Evolutionary conservation across 1,140 invertebrate genomes (phyloP).

Genomic region (Drosophila asahinai): DNA sequence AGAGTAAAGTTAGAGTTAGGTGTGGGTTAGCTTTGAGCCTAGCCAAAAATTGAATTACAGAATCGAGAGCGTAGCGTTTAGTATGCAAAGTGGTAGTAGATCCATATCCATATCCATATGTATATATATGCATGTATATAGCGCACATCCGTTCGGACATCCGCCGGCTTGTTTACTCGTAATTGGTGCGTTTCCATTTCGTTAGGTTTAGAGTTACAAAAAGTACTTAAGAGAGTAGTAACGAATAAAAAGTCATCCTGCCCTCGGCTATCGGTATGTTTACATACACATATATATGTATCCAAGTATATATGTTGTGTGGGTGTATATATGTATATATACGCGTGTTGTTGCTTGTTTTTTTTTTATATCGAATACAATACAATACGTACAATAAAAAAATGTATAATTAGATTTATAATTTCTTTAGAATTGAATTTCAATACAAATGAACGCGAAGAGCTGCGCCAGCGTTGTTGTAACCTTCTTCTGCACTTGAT

Average conservation of each 20-base stretch:
- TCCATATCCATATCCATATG: conserved; percentile 38
- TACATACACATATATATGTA: conserved; percentile 6
- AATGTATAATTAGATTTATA: conserved; percentile 63
- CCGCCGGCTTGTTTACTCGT: conserved; percentile 35
- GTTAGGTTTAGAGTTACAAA: conserved; percentile 49
- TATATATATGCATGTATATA: conserved; percentile 12
- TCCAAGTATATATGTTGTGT: conserved; percentile 10
- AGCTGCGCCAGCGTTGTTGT: conserved; percentile 31
- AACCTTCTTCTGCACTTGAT: conserved; percentile 46
- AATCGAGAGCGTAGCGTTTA: conserved; percentile 44
- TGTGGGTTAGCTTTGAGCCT: conserved; percentile 63
- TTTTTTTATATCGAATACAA: conserved; percentile 41
- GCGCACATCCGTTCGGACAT: conserved; percentile 36
- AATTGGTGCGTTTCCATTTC: conserved; percentile 58
- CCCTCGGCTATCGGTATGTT: conserved; percentile 30
- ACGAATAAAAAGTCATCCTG: conserved; percentile 61
- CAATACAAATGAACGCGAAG: conserved; percentile 56
- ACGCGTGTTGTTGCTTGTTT: conserved; percentile 29
- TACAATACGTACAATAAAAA: conserved; percentile 61
- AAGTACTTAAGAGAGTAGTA: conserved; percentile 45
- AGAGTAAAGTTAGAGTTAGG: conserved; percentile 36
- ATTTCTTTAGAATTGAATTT: conserved; percentile 57
- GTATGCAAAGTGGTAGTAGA: conserved; percentile 46
- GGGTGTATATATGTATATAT: conserved; percentile 15
- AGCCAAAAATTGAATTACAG: conserved; percentile 59